These are phyloP conservation scores for Tyto alba DNA, from an alignment of 2,113 vertebrate species.

Conservation along the genomic window DNA sequence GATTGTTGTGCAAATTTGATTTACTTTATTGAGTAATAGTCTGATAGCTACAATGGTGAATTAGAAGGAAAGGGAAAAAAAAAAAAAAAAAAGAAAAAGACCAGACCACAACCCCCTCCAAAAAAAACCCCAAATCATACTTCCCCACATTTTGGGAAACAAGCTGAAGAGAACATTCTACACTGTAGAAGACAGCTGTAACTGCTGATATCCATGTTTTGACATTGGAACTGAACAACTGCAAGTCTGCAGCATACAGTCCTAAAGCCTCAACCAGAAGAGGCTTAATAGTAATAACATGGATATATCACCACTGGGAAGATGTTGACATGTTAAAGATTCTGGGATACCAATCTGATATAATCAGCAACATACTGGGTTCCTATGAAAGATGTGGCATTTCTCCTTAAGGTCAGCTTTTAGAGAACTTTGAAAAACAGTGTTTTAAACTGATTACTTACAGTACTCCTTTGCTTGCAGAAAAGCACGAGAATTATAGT, in stretches of 20 bases:
- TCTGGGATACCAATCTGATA: slow-evolving; percentile 64
- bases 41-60: slow-evolving; percentile 67
- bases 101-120: neutral
- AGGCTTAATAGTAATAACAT: slow-evolving; percentile 50
- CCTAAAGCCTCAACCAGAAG: slow-evolving; percentile 60
- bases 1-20: slow-evolving; percentile 48
- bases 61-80: slow-evolving; percentile 36
- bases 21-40: slow-evolving; percentile 74
- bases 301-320: slow-evolving; percentile 46
- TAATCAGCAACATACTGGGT: slow-evolving; percentile 60
- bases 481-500: slow-evolving; percentile 42
- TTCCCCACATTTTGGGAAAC: slow-evolving; percentile 71
- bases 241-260: slow-evolving; percentile 23
- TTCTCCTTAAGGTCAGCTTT: slow-evolving; percentile 61
- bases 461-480: slow-evolving; percentile 47
- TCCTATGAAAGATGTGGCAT: slow-evolving; percentile 63
- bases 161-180: slow-evolving; percentile 71
- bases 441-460: slow-evolving; percentile 53
- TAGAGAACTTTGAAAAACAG: slow-evolving; percentile 58
- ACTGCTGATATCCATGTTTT: slow-evolving; percentile 62
- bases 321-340: slow-evolving; percentile 35
- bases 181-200: slow-evolving; percentile 75
- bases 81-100: neutral
- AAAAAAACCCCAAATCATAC: neutral
- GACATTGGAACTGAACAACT: slow-evolving; percentile 20